phyloP scores from a whole-genome alignment of 2,888 invertebrate genomes.

The Eudasyphora cyanicolor region DNA sequence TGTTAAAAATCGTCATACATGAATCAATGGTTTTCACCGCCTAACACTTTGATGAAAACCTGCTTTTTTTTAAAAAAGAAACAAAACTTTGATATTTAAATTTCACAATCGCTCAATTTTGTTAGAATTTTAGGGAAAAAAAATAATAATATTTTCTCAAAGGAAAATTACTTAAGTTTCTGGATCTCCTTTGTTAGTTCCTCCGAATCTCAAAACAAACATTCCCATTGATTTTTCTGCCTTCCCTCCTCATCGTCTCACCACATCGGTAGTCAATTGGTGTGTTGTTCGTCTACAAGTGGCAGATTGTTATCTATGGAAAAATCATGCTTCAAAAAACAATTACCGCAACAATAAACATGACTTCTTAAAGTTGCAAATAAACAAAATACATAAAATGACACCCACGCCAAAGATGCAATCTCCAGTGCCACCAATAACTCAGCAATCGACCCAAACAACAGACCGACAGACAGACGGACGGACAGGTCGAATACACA shows the following conservation, averaged over 20 bases:
- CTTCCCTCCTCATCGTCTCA: not conserved
- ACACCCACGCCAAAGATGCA: conserved; percentile 25
- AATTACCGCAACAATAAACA: conserved; percentile 30
- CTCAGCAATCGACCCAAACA: not conserved
- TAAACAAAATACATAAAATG: not conserved
- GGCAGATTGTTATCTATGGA: conserved; percentile 13
- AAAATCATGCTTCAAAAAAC: not conserved
- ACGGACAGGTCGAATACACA: too few species aligned
- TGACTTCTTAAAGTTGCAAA: not conserved
- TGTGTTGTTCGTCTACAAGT: not conserved
- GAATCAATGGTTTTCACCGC: too few species aligned
- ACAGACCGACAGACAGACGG: not conserved
- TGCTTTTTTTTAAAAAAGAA: too few species aligned
- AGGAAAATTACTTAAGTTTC: too few species aligned
- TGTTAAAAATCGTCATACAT: too few species aligned
- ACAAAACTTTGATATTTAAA: too few species aligned
- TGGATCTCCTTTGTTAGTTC: not conserved
- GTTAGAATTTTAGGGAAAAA: too few species aligned
- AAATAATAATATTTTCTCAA: too few species aligned
- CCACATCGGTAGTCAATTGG: not conserved
- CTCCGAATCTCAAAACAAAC: not conserved
- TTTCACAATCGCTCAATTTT: too few species aligned
- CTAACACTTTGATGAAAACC: too few species aligned
- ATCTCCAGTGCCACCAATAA: not conserved
- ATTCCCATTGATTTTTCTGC: not conserved